These are phyloP conservation scores for Lichenostomus cassidix DNA, from an alignment of 2,113 vertebrate genomes.

Conservation along the genomic window DNA sequence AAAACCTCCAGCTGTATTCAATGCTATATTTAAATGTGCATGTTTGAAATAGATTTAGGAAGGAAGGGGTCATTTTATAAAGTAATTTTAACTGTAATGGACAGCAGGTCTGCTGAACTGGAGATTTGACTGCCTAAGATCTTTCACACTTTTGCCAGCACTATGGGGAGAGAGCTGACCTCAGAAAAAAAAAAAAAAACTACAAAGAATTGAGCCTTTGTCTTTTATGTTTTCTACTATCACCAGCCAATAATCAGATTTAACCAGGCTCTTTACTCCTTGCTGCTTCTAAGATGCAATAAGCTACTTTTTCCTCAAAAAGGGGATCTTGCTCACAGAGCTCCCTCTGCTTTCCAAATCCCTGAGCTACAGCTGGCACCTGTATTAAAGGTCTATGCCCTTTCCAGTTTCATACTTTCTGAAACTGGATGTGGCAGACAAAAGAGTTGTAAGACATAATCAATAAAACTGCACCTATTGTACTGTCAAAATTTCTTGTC, in stretches of 20 bases:
- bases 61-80: not conserved
- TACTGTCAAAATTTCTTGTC: not conserved
- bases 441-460: not conserved
- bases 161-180: not conserved
- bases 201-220: not conserved
- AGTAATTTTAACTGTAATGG: not conserved
- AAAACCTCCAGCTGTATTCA: not conserved
- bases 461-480: not conserved
- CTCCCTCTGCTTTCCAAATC: slow-evolving; percentile 62
- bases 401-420: not conserved
- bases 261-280: not conserved
- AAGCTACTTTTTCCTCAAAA: not conserved
- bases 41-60: not conserved
- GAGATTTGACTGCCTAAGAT: not conserved
- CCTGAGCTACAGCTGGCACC: slow-evolving; percentile 11
- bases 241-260: not conserved
- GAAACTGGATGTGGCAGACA: not conserved
- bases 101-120: not conserved
- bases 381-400: not conserved
- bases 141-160: not conserved
- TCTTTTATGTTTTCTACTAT: not conserved
- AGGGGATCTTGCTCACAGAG: slow-evolving; percentile 19
- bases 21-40: not conserved
- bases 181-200: not conserved
- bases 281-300: not conserved